Conservation (phyloP, 2,113 vertebrate genomes). For the Dipodomys spectabilis region DNA sequence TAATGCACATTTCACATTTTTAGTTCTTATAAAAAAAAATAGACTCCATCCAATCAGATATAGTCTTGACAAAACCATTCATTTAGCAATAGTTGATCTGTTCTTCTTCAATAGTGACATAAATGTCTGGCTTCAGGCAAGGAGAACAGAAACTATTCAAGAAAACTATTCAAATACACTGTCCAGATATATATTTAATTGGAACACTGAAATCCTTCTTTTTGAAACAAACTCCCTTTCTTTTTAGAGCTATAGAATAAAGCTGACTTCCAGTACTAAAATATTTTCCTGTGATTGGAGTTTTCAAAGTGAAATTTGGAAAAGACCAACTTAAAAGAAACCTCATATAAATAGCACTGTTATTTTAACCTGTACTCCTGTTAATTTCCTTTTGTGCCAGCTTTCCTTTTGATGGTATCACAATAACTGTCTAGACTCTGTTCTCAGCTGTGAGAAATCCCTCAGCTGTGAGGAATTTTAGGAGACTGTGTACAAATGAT, state of each 20-base stretch:
- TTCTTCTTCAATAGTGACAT: slow-evolving; percentile 40
- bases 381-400: slow-evolving; percentile 32
- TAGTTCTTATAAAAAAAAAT: not conserved
- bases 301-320: slow-evolving; percentile 50
- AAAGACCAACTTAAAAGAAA: slow-evolving; percentile 49
- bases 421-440: slow-evolving; percentile 64
- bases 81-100: slow-evolving; percentile 16
- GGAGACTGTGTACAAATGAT: slow-evolving; percentile 53
- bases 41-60: slow-evolving; percentile 47
- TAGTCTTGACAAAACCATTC: slow-evolving; percentile 22
- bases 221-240: slow-evolving; percentile 27
- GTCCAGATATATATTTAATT: slow-evolving; percentile 66
- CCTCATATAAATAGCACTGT: slow-evolving; percentile 1
- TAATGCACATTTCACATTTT: slow-evolving; percentile 33
- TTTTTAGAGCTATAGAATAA: slow-evolving; percentile 53
- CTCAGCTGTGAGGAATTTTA: slow-evolving; percentile 64
- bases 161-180: slow-evolving; percentile 35
- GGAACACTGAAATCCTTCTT: not conserved
- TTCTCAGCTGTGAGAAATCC: slow-evolving; percentile 43
- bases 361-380: slow-evolving; percentile 58
- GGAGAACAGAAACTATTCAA: slow-evolving; percentile 45
- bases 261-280: slow-evolving; percentile 15
- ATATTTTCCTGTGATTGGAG: slow-evolving; percentile 27
- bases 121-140: slow-evolving; percentile 41
- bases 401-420: slow-evolving; percentile 57